Conservation (phyloP, 2,888 invertebrate genomes). For the Dasysyrphus albostriatus region DNA sequence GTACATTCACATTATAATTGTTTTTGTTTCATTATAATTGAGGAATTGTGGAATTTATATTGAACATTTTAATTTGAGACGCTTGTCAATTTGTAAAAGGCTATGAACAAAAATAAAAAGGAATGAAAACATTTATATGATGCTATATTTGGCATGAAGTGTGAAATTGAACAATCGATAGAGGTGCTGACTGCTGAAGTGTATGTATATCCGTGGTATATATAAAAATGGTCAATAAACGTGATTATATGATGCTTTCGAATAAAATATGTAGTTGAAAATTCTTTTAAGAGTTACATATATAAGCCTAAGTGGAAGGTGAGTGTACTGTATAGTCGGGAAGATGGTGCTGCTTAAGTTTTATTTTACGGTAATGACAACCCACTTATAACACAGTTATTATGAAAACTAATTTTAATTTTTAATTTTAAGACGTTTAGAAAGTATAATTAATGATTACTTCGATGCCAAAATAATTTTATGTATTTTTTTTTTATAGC, state of each 20-base stretch:
- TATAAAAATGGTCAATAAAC: neutral
- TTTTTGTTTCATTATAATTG: slow-evolving; percentile 21
- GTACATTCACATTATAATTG: slow-evolving; percentile 28
- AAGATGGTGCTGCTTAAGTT: neutral
- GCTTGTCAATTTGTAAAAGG: slow-evolving; percentile 24
- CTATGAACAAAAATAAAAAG: neutral
- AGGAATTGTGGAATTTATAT: slow-evolving; percentile 21
- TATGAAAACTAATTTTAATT: too few species aligned
- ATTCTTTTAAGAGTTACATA: neutral
- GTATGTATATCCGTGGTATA: neutral
- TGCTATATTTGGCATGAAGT: slow-evolving; percentile 41
- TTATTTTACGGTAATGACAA: too few species aligned
- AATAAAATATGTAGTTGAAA: neutral
- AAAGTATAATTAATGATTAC: too few species aligned
- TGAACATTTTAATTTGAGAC: slow-evolving; percentile 56
- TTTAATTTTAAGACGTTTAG: too few species aligned
- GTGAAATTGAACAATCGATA: slow-evolving; percentile 19
- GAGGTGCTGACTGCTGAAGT: slow-evolving; percentile 12
- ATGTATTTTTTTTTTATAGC: too few species aligned
- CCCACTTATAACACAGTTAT: too few species aligned
- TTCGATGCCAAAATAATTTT: too few species aligned
- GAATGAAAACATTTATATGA: slow-evolving; percentile 1
- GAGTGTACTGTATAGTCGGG: neutral
- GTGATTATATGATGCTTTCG: slow-evolving; percentile 4
- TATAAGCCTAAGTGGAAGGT: neutral